Evolutionary conservation across 2,797 vertebrate genomes (phyloP).

Genomic region (Pelodytes ibericus): DNA sequence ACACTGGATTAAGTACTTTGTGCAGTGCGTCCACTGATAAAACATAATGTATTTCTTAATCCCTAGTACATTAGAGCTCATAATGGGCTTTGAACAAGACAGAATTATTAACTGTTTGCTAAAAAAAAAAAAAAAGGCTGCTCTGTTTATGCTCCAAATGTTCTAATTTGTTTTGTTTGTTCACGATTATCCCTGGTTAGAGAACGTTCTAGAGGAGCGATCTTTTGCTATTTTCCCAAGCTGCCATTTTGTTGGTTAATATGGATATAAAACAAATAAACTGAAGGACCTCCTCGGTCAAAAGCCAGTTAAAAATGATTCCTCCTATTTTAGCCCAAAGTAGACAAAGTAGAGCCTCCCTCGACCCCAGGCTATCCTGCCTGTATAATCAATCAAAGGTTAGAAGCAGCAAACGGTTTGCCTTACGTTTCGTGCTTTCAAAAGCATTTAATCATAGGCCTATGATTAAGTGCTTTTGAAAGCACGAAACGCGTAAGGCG

Average conservation of each 20-base stretch:
- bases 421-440: no score
- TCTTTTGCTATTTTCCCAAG: background rate
- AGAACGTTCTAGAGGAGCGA: background rate
- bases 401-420: no score
- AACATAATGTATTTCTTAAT: conserved; percentile 68
- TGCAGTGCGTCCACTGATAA: conserved; percentile 56
- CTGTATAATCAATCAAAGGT: no score
- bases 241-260: background rate
- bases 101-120: conserved; percentile 56
- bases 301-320: no score
- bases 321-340: no score
- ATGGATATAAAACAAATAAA: no score
- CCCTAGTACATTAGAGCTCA: conserved; percentile 65
- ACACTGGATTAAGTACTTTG: conserved; percentile 62
- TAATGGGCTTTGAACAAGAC: conserved; percentile 58
- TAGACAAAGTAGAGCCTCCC: no score
- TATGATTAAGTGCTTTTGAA: no score
- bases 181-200: background rate
- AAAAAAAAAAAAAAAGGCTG: background rate
- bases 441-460: no score
- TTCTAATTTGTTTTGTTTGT: background rate
- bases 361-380: no score
- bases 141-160: background rate
- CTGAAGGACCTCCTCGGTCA: no score
- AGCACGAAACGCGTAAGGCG: no score